These are phyloP conservation scores for Styela clava DNA, from an alignment of 23 tunicate species.

Conservation along the genomic window DNA sequence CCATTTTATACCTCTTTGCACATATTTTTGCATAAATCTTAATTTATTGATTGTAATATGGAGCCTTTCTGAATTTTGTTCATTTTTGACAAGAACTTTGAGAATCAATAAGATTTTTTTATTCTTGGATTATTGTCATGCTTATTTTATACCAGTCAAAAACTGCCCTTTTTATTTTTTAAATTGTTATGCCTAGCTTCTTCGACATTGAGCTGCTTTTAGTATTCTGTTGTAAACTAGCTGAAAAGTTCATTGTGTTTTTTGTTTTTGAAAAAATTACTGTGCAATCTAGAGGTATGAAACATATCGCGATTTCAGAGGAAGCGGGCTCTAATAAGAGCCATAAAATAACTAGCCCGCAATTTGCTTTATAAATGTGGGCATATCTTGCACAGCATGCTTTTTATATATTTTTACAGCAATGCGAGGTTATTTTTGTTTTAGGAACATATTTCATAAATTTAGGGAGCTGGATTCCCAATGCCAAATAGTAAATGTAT, in stretches of 20 bases:
- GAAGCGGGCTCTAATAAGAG: not conserved
- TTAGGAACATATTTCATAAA: not conserved
- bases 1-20: not conserved
- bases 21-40: not conserved
- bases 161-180: not conserved
- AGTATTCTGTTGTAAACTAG: not conserved
- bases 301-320: not conserved
- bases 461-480: not conserved
- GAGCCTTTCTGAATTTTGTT: not conserved
- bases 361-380: not conserved
- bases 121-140: not conserved
- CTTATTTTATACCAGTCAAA: not conserved
- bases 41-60: not conserved
- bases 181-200: not conserved
- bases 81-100: not conserved
- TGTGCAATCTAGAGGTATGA: not conserved
- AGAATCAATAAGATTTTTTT: not conserved
- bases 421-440: not conserved
- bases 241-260: not conserved
- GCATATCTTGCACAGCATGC: not conserved
- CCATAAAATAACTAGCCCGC: not conserved
- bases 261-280: not conserved
- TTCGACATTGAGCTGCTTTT: not conserved
- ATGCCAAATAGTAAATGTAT: too few species aligned
- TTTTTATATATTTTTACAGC: not conserved